phyloP scores from a whole-genome alignment of 2,888 invertebrate genomes.

The Rhagophthalmus giganteus region DNA sequence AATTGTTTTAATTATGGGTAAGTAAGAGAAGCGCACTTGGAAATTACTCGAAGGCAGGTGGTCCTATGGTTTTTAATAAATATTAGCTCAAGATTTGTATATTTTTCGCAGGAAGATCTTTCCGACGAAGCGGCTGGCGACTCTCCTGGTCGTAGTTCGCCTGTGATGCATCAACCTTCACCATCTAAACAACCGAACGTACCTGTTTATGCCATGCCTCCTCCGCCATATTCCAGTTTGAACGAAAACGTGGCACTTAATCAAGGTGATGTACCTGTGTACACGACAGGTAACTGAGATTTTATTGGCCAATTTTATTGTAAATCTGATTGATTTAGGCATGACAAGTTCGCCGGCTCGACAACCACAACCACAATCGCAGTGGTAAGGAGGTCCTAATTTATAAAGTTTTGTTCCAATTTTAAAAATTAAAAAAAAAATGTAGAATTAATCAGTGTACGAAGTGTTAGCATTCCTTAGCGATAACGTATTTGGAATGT shows the following conservation, averaged over 20 bases:
- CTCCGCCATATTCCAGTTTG: conserved; percentile 53
- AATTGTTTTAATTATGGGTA: background rate
- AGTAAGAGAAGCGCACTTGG: too few species aligned
- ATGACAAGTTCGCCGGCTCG: conserved; percentile 44
- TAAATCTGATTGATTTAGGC: conserved; percentile 34
- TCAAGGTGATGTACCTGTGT: conserved; percentile 58
- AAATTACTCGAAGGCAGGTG: too few species aligned
- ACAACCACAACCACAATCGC: conserved; percentile 37
- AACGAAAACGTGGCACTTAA: conserved; percentile 74
- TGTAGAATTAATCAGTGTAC: too few species aligned
- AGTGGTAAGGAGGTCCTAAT: too few species aligned
- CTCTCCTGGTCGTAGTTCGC: conserved; percentile 56
- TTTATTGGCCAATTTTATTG: conserved; percentile 1
- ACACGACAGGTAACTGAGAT: conserved; percentile 57
- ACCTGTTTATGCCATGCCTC: conserved; percentile 62
- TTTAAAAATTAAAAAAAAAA: too few species aligned
- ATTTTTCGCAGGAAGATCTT: conserved; percentile 50
- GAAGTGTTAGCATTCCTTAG: too few species aligned
- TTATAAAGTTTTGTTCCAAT: too few species aligned
- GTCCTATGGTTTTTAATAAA: too few species aligned
- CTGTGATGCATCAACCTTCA: conserved; percentile 56
- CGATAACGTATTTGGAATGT: too few species aligned
- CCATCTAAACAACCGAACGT: conserved; percentile 57
- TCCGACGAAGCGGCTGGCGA: conserved; percentile 53
- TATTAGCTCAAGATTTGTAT: conserved; percentile 3